Conservation (phyloP, 2,113 vertebrate genomes). For the Odocoileus virginianus region DNA sequence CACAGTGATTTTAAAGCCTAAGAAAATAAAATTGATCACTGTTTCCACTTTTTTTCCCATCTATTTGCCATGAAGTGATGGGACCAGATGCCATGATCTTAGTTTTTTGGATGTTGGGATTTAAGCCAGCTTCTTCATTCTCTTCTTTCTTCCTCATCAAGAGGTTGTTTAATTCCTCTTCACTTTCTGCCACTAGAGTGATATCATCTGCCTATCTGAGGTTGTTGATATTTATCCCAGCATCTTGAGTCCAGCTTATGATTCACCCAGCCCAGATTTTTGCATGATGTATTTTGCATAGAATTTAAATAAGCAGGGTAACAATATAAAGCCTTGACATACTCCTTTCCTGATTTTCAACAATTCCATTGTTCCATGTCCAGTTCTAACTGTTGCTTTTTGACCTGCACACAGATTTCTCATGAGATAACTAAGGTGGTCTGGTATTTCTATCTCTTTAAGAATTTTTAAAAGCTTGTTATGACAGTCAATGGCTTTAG, state of each 20-base stretch:
- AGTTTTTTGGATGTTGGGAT: not conserved
- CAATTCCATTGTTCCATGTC: not conserved
- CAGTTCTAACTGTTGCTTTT: not conserved
- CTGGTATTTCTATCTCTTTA: not conserved
- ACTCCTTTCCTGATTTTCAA: not conserved
- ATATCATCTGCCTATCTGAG: not conserved
- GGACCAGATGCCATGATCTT: not conserved
- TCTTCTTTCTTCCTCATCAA: not conserved
- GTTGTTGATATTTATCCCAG: not conserved
- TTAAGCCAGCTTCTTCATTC: not conserved
- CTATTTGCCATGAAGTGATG: not conserved
- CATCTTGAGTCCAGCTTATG: not conserved
- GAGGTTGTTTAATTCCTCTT: not conserved
- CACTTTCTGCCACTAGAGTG: not conserved
- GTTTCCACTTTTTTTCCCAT: not conserved
- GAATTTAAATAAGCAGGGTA: not conserved
- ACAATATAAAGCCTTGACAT: not conserved
- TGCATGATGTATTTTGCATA: not conserved
- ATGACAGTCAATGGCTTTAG: not conserved
- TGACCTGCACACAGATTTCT: not conserved
- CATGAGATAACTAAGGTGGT: not conserved
- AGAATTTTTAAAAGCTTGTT: not conserved
- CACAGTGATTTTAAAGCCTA: not conserved
- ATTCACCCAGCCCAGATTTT: not conserved
- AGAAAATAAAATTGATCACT: not conserved